Base-by-base conservation (phyloP, 35 echinoderm and acorn worm genomes). In the Lytechinus variegatus region DNA sequence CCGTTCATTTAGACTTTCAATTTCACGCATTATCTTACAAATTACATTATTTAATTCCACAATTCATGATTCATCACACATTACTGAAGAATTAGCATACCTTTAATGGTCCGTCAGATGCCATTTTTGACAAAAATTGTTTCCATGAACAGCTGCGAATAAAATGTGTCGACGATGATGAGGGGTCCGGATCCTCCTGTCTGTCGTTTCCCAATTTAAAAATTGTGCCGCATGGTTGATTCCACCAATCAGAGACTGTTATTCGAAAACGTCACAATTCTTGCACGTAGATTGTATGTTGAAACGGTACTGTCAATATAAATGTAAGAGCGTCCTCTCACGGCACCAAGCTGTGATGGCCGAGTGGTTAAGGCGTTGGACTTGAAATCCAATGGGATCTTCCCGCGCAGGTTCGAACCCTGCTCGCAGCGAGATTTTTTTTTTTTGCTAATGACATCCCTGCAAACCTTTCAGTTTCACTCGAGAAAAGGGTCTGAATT, bases 281-380 rank as follows among this genome's bases (percentile, higher is more conserved):
- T 66, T 16, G 60, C 19, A 66, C 10, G 10, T 3, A 14, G 3
- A 6, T 4, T 71, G 61, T 19, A 71, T 66, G 61, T 4, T 60
- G 2, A 44, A 44, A 44, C 33, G 33, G 33, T 44, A 44, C 33
- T 44, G 33, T 44, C 33, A 44, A 44, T 44, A 44, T 44, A 44
- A 44, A 44, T 44, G 33, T 44, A 44, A 44, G 33, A 44, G 33
- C 33, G 33, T 44, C 33, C 33, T 44, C 33, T 44, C 33, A 44
- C 33, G 33, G 33, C 33, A 44, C 33, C 33, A 44, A 93, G 97
- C 97, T 99, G 96, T 89, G 98, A 99, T 99, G 98, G 98, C 98
- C 98, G 98, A 99, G 98, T 99, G 98, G 98, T 99, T 99, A 99
- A 99, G 98, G 98, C 98, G 98, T 99, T 99, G 98, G 98, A 99